These are phyloP conservation scores for Remorina albescens DNA, from an alignment of 2,797 vertebrate species.

Conservation along the genomic window DNA sequence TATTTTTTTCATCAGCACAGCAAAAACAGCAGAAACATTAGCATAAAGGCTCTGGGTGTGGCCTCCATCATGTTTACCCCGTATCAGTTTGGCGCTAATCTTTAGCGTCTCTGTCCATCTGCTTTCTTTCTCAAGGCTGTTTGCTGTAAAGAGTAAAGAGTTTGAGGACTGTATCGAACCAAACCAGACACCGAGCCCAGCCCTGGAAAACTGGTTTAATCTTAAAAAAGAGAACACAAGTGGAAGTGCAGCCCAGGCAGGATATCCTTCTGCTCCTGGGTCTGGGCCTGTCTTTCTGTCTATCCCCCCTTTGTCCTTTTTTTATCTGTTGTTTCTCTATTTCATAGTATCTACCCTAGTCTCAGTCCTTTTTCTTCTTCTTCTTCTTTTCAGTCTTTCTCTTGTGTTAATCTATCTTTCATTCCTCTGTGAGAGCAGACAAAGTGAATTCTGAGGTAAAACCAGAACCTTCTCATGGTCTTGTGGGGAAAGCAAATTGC, in stretches of 20 bases:
- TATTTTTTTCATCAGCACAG: constrained; percentile 48
- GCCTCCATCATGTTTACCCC: constrained; percentile 37
- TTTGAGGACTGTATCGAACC: constrained; percentile 47
- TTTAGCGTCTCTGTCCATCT: constrained; percentile 59
- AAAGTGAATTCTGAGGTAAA: background rate
- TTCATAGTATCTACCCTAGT: constrained; percentile 12
- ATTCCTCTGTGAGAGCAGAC: background rate
- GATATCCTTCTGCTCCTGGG: constrained; percentile 53
- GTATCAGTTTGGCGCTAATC: constrained; percentile 46
- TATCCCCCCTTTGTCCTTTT: constrained; percentile 40
- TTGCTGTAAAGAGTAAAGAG: constrained; percentile 29
- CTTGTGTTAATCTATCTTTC: background rate
- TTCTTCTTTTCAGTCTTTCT: background rate
- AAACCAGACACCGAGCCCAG: constrained; percentile 49
- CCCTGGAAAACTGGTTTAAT: constrained; percentile 60
- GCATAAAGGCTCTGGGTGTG: constrained; percentile 63
- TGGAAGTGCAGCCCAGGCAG: constrained; percentile 60
- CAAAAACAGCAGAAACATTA: constrained; percentile 54
- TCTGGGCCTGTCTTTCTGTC: constrained; percentile 42
- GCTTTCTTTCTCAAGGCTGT: constrained; percentile 45
- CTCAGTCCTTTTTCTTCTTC: background rate
- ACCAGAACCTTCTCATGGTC: background rate
- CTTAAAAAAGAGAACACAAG: constrained; percentile 50
- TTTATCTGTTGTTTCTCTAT: constrained; percentile 26
- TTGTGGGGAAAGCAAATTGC: background rate